Conservation (phyloP, 2,888 invertebrate genomes). For the Scaptomyza reducta region DNA sequence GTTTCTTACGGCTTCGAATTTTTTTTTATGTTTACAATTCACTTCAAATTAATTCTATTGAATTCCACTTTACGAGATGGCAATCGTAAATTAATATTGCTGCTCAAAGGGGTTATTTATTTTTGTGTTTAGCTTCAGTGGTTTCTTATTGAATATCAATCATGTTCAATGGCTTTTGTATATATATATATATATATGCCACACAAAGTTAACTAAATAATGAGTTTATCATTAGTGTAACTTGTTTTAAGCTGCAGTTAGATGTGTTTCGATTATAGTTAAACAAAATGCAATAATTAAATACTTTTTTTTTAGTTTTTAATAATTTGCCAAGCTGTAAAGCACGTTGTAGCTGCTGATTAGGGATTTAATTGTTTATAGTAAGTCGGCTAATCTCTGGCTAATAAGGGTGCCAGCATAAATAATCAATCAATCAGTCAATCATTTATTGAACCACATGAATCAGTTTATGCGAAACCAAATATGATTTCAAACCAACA, state of each 20-base stretch:
- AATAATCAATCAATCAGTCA: not conserved
- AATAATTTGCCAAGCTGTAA: not conserved
- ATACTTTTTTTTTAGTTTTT: slow-evolving; percentile 5
- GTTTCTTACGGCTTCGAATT: not conserved
- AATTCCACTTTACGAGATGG: not conserved
- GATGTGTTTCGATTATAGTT: slow-evolving; percentile 14
- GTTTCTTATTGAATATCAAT: slow-evolving; percentile 4
- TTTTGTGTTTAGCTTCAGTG: not conserved
- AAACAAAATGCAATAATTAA: slow-evolving; percentile 27
- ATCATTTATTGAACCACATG: too few species aligned
- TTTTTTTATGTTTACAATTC: too few species aligned
- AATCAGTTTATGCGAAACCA: not conserved
- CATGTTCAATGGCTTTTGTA: too few species aligned
- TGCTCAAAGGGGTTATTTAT: not conserved
- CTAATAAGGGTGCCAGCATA: slow-evolving; percentile 23
- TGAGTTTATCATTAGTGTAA: not conserved
- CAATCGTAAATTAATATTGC: not conserved
- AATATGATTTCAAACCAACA: not conserved
- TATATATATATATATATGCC: too few species aligned
- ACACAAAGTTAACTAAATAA: not conserved
- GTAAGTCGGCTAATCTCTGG: not conserved
- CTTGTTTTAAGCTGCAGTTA: not conserved
- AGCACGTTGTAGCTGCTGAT: not conserved
- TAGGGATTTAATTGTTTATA: not conserved
- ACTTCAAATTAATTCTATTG: not conserved